phyloP scores from a whole-genome alignment of 1,140 invertebrate species.

The Panagrolaimus sp. region DNA sequence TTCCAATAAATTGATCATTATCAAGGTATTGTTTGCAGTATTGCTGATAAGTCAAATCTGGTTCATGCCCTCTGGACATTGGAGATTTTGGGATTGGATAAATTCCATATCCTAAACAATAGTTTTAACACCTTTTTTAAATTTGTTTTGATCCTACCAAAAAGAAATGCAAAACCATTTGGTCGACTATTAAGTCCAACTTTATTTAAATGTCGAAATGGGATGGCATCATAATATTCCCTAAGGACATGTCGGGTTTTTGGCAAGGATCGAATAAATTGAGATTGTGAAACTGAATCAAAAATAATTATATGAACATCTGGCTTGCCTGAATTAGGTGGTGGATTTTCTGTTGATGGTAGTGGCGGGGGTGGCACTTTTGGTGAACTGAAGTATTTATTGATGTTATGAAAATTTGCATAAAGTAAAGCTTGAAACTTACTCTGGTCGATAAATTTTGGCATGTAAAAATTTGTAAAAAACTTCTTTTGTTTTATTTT shows the following conservation, averaged over 20 bases:
- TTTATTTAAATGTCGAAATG: slow-evolving; percentile 14
- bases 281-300: not conserved
- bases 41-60: not conserved
- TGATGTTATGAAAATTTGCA: no score
- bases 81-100: slow-evolving; percentile 2
- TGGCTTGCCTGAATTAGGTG: not conserved
- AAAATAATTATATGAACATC: not conserved
- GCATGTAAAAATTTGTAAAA: slow-evolving; percentile 9
- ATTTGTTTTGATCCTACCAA: not conserved
- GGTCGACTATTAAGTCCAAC: not conserved
- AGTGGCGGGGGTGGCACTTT: not conserved
- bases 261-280: slow-evolving; percentile 28
- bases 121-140: not conserved
- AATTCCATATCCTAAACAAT: not conserved
- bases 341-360: not conserved
- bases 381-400: no score
- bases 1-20: not conserved
- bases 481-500: not conserved
- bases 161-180: not conserved
- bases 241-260: slow-evolving; percentile 14
- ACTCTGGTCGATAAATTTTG: slow-evolving; percentile 1
- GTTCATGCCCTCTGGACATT: slow-evolving; percentile 3
- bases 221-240: slow-evolving; percentile 1
- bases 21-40: slow-evolving; percentile 12
- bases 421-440: no score